Base-by-base conservation (phyloP, 2,888 invertebrate genomes). In the Trilocha varians region DNA sequence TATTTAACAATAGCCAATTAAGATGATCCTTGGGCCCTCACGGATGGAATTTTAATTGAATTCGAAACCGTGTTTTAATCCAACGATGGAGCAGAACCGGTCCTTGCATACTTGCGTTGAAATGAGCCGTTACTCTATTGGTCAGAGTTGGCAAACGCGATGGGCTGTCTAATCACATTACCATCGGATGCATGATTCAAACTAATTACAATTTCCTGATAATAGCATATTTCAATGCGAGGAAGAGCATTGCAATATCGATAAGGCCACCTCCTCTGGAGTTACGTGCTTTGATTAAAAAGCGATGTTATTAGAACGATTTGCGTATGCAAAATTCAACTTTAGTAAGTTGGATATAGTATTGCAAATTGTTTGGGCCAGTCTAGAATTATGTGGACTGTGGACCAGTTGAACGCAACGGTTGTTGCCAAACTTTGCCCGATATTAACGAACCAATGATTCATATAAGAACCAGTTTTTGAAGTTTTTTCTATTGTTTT, bases 381-480 rank as follows among this genome's bases (percentile, higher is more conserved):
- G 2, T 37, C 25, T 25, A 25, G 11, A 25, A 25, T 6, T 25
- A 25, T 25, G 25, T 25, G 25, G 25, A 25, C 25, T 25, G 46
- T 43, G 39, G 44, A 43, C 47, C 33, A 34, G 47, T 43, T 46
- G 34, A 49, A 43, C 34, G 47, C 50, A 59, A 59, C 59, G 42
- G 49, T 51, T 52, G 46, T 52, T 40, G 41, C 42, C 49, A 43
- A 55, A 59, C 45, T 50, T 46, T 41, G 39, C 47, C 25, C 47
- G 41, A 43, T 55, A 42, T 16, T 39, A 37, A 38, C 17, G 38
- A 42, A 45, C 49, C 43, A 49, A 52, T 62, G 57, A 62, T 41
- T 61, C 57, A 62, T 44, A 37, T 32, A 43, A 48, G 51, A 58
- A 53, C 49, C 42, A 49, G 48, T 52, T 38, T 25, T 14, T 13